Evolutionary conservation across 2,113 vertebrate genomes (phyloP).

Genomic region (Sapayoa aenigma): DNA sequence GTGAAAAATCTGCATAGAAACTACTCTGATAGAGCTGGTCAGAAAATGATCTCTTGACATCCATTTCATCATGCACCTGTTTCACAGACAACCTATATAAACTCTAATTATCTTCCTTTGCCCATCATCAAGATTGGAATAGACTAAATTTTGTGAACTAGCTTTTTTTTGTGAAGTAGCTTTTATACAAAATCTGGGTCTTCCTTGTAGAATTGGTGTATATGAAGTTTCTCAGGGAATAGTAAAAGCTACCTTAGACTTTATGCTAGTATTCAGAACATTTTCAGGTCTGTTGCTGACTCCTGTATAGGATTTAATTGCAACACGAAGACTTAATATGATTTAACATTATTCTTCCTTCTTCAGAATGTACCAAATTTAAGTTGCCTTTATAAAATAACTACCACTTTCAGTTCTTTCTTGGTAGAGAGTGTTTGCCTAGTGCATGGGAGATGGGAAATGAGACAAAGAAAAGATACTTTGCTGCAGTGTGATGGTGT

Average conservation of each 20-base stretch:
- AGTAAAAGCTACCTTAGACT: not conserved
- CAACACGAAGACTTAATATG: not conserved
- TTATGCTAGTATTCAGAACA: not conserved
- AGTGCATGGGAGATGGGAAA: not conserved
- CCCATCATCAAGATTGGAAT: not conserved
- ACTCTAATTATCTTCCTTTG: not conserved
- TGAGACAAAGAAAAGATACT: not conserved
- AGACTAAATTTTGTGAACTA: not conserved
- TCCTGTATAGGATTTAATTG: not conserved
- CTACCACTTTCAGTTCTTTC: not conserved
- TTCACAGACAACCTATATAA: not conserved
- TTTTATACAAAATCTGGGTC: not conserved
- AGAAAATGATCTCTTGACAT: not conserved
- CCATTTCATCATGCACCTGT: not conserved
- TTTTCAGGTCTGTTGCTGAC: not conserved
- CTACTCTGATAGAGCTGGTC: not conserved
- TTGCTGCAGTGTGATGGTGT: not conserved
- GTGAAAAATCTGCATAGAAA: not conserved
- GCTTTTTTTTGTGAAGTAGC: not conserved
- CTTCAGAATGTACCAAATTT: not conserved
- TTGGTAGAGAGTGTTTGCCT: not conserved
- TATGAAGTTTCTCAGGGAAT: not conserved
- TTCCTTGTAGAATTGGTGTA: not conserved
- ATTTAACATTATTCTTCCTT: not conserved
- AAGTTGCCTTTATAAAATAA: not conserved